A percentile compares a stretch with the other conserved stretches of the same genome.
Evolutionary conservation across 2,113 vertebrate species (phyloP).

Genomic region (Orcinus orca): DNA sequence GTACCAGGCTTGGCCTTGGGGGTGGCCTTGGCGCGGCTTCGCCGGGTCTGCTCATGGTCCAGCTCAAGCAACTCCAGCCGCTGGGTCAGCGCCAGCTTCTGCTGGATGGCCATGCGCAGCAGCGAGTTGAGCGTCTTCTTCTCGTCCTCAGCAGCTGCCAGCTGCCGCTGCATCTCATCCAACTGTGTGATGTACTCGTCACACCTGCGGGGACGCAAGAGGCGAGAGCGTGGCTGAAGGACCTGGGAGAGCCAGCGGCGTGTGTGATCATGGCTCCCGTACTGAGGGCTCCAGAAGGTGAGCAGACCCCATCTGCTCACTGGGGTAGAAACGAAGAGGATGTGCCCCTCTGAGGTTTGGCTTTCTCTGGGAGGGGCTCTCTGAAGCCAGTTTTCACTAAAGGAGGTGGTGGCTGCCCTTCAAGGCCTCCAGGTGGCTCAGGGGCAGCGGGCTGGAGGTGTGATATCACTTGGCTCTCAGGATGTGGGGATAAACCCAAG

Average conservation of each 20-base stretch:
- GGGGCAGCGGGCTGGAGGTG: not conserved
- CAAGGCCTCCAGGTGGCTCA: not conserved
- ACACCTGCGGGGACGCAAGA: constrained; percentile 84
- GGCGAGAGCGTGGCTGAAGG: not conserved
- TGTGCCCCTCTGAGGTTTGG: not conserved
- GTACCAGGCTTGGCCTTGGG: constrained; percentile 89
- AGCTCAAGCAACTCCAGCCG: constrained; percentile 95
- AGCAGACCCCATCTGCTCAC: not conserved
- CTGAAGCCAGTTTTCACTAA: not conserved
- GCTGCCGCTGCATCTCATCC: constrained; percentile 98
- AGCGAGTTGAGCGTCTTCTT: constrained; percentile 99
- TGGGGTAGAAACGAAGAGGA: not conserved
- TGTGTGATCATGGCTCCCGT: not conserved
- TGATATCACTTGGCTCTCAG: not conserved
- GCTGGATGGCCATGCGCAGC: constrained; percentile 98
- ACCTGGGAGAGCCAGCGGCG: not conserved
- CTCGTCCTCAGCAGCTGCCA: constrained; percentile 96
- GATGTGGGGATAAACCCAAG: not conserved
- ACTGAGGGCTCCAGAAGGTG: not conserved
- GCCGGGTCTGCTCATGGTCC: constrained; percentile 94
- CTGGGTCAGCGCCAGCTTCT: constrained; percentile 98
- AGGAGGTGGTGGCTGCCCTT: not conserved
- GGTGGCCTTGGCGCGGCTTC: constrained; percentile 87
- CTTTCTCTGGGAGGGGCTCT: not conserved
- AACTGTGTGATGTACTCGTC: constrained; percentile 98